A percentile compares a stretch with the other conserved stretches of the same genome.
phyloP scores from a whole-genome alignment of 2,888 invertebrate genomes.

The Xanthia togata region DNA sequence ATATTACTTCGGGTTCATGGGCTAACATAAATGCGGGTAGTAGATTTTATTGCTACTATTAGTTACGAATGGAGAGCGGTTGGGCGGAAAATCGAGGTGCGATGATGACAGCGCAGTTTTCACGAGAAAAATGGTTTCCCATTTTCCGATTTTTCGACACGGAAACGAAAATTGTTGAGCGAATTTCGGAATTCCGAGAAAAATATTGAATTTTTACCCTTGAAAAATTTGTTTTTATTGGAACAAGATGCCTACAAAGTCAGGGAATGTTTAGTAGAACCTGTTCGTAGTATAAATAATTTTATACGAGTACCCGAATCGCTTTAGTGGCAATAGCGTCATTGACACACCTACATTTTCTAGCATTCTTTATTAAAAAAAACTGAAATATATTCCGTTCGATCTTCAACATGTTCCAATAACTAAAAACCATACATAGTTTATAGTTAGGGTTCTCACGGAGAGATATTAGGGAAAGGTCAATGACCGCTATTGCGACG shows the following conservation, averaged over 20 bases:
- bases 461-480: neutral
- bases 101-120: conserved; percentile 47
- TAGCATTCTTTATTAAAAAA: neutral
- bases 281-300: neutral
- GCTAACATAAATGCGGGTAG: conserved; percentile 22
- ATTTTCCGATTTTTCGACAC: conserved; percentile 19
- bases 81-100: conserved; percentile 35
- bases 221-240: neutral
- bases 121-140: conserved; percentile 31
- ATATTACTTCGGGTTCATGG: conserved; percentile 15
- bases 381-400: neutral
- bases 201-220: neutral
- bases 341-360: neutral
- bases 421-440: too few relatives aligned
- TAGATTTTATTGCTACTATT: conserved; percentile 53
- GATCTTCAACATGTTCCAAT: neutral
- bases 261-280: neutral
- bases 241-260: neutral
- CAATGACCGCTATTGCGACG: neutral
- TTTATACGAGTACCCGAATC: too few relatives aligned
- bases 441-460: neutral
- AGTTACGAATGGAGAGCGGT: conserved; percentile 31
- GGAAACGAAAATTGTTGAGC: conserved; percentile 7
- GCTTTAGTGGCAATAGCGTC: too few relatives aligned
- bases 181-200: too few relatives aligned